Conservation (phyloP, 2,888 invertebrate species). For the Andrena minutula region DNA sequence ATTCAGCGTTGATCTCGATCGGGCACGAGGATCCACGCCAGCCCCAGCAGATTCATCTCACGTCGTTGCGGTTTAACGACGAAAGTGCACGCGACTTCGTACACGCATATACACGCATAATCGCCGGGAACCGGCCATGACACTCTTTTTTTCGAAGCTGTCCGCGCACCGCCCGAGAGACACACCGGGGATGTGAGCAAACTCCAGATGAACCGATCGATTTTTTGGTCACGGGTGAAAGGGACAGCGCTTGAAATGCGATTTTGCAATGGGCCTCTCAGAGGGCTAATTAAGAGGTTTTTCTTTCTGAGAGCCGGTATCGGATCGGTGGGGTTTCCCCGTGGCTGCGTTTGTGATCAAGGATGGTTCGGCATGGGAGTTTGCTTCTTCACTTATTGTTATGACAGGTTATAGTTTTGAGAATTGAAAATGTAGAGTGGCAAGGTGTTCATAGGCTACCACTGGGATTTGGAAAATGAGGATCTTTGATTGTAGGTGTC, state of each 20-base stretch:
- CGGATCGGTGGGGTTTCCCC: too few relatives aligned
- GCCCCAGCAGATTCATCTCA: conserved; percentile 63
- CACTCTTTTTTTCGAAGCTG: conserved; percentile 72
- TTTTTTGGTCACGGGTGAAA: conserved; percentile 23
- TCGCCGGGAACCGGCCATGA: conserved; percentile 73
- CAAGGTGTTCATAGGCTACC: too few relatives aligned
- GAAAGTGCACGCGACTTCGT: conserved; percentile 64
- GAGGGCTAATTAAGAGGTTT: conserved; percentile 29
- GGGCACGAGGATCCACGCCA: conserved; percentile 32
- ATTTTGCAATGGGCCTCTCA: conserved; percentile 1
- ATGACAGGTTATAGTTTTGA: too few relatives aligned
- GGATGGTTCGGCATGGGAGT: too few relatives aligned
- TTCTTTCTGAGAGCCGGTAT: conserved; percentile 6
- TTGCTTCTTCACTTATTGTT: too few relatives aligned
- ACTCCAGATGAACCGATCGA: conserved; percentile 31
- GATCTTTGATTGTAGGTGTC: too few relatives aligned
- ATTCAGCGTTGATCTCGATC: conserved; percentile 52
- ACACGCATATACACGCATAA: conserved; percentile 42
- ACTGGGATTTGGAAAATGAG: too few relatives aligned
- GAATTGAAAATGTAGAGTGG: too few relatives aligned
- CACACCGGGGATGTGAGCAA: conserved; percentile 43
- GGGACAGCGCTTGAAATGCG: conserved; percentile 1
- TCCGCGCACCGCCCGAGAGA: conserved; percentile 39
- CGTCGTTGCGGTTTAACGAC: conserved; percentile 67
- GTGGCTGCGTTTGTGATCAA: too few relatives aligned